Conservation (phyloP, 2,888 invertebrate species). For the Ditylenchus weischeri region DNA sequence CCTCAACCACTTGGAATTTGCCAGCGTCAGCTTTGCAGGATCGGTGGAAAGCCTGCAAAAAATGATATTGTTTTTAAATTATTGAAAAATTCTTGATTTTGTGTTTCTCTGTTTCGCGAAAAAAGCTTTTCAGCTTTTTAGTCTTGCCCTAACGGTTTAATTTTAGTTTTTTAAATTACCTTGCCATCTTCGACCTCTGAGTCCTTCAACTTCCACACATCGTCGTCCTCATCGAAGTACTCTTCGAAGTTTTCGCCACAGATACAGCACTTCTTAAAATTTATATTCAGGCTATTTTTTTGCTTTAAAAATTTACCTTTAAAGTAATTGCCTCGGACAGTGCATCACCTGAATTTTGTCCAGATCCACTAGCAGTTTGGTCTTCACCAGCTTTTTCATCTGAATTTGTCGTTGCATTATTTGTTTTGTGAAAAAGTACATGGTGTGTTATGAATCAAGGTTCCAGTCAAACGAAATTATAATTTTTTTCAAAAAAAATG, state of each 20-base stretch:
- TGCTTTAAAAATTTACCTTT: neutral
- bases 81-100: too few relatives aligned
- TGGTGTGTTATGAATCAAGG: neutral
- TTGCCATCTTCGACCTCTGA: conserved; percentile 33
- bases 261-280: conserved; percentile 70
- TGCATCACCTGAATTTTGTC: conserved; percentile 13
- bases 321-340: conserved; percentile 12
- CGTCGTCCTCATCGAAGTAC: conserved; percentile 92
- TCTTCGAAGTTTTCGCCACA: conserved; percentile 90
- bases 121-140: neutral
- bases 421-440: neutral
- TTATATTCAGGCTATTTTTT: neutral
- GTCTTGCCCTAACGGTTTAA: neutral
- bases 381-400: conserved; percentile 12
- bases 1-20: too few relatives aligned
- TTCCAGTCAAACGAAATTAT: neutral
- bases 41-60: conserved; percentile 19
- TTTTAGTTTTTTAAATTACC: conserved; percentile 9
- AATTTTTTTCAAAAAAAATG: too few relatives aligned
- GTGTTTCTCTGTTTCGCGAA: too few relatives aligned
- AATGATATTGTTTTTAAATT: too few relatives aligned
- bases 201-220: conserved; percentile 83
- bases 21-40: conserved; percentile 21
- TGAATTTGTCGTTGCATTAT: conserved; percentile 9
- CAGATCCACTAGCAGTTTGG: neutral